These are phyloP conservation scores for Neodontobutis hainanensis DNA, from an alignment of 2,113 vertebrate species.

Conservation along the genomic window DNA sequence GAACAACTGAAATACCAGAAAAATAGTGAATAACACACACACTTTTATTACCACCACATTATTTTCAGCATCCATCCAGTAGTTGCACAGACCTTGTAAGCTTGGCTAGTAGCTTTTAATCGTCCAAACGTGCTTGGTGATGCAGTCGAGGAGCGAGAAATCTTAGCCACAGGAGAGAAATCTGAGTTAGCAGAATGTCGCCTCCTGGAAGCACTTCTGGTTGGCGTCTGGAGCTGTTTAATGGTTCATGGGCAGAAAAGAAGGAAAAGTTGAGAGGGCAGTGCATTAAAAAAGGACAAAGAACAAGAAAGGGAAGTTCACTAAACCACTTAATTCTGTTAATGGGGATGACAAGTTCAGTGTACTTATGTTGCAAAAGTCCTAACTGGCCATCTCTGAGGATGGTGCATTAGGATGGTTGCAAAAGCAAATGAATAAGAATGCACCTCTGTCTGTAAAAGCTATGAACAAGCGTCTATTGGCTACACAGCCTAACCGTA, in stretches of 20 bases:
- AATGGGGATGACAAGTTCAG: conserved; percentile 17
- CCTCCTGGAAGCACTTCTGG: conserved; percentile 47
- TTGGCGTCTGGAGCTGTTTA: conserved; percentile 50
- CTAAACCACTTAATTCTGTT: conserved; percentile 41
- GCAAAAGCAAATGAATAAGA: conserved; percentile 43
- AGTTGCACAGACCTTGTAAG: conserved; percentile 59
- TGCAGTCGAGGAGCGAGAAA: conserved; percentile 37
- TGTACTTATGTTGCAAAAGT: conserved; percentile 25
- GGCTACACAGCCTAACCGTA: conserved; percentile 16
- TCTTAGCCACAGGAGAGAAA: conserved; percentile 54
- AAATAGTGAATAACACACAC: background rate
- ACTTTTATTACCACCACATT: background rate
- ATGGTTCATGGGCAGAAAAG: background rate
- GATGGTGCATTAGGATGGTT: conserved; percentile 43
- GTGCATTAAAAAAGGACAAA: background rate
- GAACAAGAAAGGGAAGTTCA: conserved; percentile 20
- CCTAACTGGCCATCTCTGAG: conserved; percentile 16
- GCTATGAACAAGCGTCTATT: conserved; percentile 21
- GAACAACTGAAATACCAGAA: background rate
- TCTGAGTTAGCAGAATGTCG: conserved; percentile 29
- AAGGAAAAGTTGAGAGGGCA: background rate
- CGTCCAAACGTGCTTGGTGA: conserved; percentile 34
- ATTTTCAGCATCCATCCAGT: no score
- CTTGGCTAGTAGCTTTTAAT: conserved; percentile 14
- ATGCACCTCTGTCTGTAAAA: conserved; percentile 33